Percentiles rank a stretch among this genome's conserved stretches.
Evolutionary conservation across 2,113 vertebrate species (phyloP).

Genomic region (Cyrtonyx montezumae): DNA sequence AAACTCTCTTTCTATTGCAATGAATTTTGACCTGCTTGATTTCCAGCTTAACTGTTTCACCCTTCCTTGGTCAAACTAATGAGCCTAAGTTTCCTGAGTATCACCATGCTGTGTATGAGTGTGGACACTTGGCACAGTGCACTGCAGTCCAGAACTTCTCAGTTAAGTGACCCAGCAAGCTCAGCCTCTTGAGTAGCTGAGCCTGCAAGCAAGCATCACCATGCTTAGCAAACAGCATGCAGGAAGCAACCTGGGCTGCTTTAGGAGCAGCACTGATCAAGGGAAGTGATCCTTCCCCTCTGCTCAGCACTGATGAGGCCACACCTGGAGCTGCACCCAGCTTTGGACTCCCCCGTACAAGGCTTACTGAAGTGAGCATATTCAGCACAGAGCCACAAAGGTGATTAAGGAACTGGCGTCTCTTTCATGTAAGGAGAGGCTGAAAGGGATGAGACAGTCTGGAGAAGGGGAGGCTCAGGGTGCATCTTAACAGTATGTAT

Average conservation of each 20-base stretch:
- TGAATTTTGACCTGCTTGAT: background rate
- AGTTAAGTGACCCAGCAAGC: rapidly evolving
- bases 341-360: background rate
- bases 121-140: rapidly evolving
- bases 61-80: background rate
- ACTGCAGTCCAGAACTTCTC: rapidly evolving
- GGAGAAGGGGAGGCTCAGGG: background rate
- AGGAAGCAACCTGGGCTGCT: background rate
- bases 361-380: background rate
- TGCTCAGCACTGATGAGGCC: background rate
- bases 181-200: background rate
- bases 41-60: background rate
- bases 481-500: background rate
- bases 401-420: background rate
- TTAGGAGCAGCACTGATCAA: background rate
- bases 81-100: background rate
- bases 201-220: background rate
- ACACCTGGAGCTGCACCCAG: background rate
- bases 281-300: background rate
- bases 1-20: background rate
- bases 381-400: background rate
- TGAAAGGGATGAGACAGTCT: background rate
- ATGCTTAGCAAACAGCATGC: background rate
- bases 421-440: background rate
- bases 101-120: background rate